Conservation (phyloP, 2,888 invertebrate genomes). For the Endotricha flammealis region DNA sequence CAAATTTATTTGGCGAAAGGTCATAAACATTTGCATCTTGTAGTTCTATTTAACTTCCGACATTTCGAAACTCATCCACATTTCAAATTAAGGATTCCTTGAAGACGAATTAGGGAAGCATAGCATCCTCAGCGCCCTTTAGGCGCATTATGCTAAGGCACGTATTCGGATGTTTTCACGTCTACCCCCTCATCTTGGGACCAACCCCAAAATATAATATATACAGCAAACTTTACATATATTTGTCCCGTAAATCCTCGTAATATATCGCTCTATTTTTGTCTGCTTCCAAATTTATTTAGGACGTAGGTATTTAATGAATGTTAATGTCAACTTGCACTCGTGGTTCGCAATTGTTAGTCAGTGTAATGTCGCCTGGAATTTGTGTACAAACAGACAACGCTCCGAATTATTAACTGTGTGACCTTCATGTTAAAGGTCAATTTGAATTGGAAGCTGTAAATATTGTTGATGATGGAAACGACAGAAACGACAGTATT, state of each 20-base stretch:
- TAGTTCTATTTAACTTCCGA: slow-evolving; percentile 36
- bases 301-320: slow-evolving; percentile 68
- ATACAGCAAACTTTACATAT: slow-evolving; percentile 78
- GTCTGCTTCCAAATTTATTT: slow-evolving; percentile 70
- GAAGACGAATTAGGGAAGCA: slow-evolving; percentile 74
- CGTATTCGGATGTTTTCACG: slow-evolving; percentile 75
- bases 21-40: slow-evolving; percentile 11
- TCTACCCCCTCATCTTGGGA: slow-evolving; percentile 63
- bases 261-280: slow-evolving; percentile 78
- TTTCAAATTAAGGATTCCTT: slow-evolving; percentile 77
- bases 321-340: slow-evolving; percentile 67
- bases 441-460: slow-evolving; percentile 3
- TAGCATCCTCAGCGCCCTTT: slow-evolving; percentile 65
- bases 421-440: not conserved
- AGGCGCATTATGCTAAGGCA: slow-evolving; percentile 74
- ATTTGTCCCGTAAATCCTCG: slow-evolving; percentile 77
- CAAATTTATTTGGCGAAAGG: slow-evolving; percentile 1
- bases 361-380: slow-evolving; percentile 48
- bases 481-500: too few relatives aligned
- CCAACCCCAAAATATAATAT: slow-evolving; percentile 76
- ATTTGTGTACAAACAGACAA: slow-evolving; percentile 29
- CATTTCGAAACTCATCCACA: slow-evolving; percentile 67
- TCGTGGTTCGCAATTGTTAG: slow-evolving; percentile 49
- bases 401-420: slow-evolving; percentile 5
- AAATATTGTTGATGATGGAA: not conserved